These are phyloP conservation scores for Papilio protenor DNA, from an alignment of 2,888 invertebrate species.

Conservation along the genomic window DNA sequence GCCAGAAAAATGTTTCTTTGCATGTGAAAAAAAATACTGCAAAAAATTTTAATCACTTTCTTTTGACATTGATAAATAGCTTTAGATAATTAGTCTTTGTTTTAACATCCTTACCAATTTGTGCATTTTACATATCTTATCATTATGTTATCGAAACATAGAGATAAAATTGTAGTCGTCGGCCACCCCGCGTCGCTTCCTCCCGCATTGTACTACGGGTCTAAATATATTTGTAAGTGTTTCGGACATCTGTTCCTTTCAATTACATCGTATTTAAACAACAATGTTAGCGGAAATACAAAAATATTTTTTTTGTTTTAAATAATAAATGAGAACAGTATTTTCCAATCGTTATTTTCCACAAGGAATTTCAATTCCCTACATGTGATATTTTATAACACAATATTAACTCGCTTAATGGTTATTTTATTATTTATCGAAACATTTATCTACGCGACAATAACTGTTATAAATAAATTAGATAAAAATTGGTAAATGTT, in stretches of 20 bases:
- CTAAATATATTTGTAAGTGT: constrained; percentile 12
- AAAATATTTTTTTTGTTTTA: background rate
- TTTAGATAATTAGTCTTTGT: background rate
- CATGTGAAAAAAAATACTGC: background rate
- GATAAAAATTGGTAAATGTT: background rate
- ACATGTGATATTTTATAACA: too few relatives aligned
- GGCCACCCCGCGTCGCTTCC: constrained; percentile 32
- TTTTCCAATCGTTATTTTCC: background rate
- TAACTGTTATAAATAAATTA: background rate
- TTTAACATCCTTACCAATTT: background rate
- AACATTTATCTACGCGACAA: background rate
- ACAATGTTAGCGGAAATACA: background rate
- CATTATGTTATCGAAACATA: constrained; percentile 11
- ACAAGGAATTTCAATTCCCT: too few relatives aligned
- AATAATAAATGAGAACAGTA: background rate
- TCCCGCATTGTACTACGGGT: constrained; percentile 21
- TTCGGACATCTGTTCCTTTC: constrained; percentile 25
- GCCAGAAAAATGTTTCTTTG: background rate
- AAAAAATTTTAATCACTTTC: constrained; percentile 6
- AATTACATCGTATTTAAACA: background rate
- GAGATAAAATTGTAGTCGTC: constrained; percentile 31
- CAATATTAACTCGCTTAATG: too few relatives aligned
- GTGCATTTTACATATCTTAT: background rate
- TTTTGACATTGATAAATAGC: constrained; percentile 2
- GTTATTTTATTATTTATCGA: background rate